Evolutionary conservation across 2,113 vertebrate species (phyloP).

Genomic region (Rhinopithecus roxellana): DNA sequence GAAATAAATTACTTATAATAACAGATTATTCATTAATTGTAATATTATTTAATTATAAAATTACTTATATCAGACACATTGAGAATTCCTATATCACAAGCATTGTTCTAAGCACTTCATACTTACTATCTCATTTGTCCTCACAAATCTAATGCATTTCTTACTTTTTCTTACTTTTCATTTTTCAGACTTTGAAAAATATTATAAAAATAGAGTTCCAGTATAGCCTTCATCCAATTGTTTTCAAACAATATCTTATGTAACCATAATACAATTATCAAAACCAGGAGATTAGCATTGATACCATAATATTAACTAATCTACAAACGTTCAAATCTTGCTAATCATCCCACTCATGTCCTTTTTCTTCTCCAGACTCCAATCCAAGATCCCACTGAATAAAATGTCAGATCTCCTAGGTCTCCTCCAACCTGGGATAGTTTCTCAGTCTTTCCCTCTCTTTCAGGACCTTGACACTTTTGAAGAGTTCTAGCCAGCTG

Average conservation of each 20-base stretch:
- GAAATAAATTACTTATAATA: constrained; percentile 21
- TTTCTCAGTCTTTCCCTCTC: constrained; percentile 17
- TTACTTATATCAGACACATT: not conserved
- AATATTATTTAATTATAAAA: not conserved
- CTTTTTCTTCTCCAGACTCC: constrained; percentile 30
- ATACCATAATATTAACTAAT: not conserved
- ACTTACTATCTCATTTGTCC: not conserved
- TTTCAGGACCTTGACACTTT: constrained; percentile 14
- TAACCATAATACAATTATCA: not conserved
- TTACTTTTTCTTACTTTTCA: not conserved
- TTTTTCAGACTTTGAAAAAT: not conserved
- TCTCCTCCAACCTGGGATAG: not conserved
- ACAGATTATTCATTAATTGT: not conserved
- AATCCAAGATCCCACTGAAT: not conserved
- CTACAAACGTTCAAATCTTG: not conserved
- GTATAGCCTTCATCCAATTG: not conserved
- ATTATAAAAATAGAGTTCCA: not conserved
- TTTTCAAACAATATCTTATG: not conserved
- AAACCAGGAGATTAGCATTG: not conserved
- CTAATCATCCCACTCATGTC: not conserved
- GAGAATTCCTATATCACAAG: not conserved
- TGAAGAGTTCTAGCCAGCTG: not conserved
- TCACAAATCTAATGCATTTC: not conserved
- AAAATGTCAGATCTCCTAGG: not conserved
- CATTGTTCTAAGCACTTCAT: not conserved